phyloP scores from a whole-genome alignment of 2,797 vertebrate genomes.

The Chelmon rostratus region DNA sequence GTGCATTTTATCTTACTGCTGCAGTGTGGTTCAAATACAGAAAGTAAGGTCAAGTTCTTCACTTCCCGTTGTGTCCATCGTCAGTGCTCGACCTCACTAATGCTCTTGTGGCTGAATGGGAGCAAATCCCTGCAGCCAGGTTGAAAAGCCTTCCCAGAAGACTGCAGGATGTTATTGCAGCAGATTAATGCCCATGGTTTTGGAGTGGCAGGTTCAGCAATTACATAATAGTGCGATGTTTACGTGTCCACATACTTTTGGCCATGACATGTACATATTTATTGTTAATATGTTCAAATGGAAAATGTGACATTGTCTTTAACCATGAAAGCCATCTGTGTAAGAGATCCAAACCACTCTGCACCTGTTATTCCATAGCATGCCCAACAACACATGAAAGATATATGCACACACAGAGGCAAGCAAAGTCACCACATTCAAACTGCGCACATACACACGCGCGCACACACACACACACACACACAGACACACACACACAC shows the following conservation, averaged over 20 bases:
- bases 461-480: constrained; percentile 16
- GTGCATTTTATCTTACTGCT: not conserved
- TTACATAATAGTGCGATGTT: not conserved
- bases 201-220: not conserved
- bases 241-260: not conserved
- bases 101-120: constrained; percentile 10
- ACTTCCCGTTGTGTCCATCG: constrained; percentile 19
- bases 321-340: not conserved
- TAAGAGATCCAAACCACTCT: too few relatives aligned
- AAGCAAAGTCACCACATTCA: constrained; percentile 14
- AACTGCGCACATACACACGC: constrained; percentile 3
- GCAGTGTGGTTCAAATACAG: not conserved
- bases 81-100: constrained; percentile 9
- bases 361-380: too few relatives aligned
- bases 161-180: not conserved
- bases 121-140: constrained; percentile 10
- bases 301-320: not conserved
- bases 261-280: too few relatives aligned
- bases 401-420: constrained; percentile 3
- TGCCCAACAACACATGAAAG: not conserved
- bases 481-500: constrained; percentile 36
- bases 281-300: not conserved
- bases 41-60: constrained; percentile 24
- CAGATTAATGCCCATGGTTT: not conserved
- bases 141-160: constrained; percentile 2